Base-by-base conservation (phyloP, 2,113 vertebrate genomes). In the Gadus chalcogrammus region DNA sequence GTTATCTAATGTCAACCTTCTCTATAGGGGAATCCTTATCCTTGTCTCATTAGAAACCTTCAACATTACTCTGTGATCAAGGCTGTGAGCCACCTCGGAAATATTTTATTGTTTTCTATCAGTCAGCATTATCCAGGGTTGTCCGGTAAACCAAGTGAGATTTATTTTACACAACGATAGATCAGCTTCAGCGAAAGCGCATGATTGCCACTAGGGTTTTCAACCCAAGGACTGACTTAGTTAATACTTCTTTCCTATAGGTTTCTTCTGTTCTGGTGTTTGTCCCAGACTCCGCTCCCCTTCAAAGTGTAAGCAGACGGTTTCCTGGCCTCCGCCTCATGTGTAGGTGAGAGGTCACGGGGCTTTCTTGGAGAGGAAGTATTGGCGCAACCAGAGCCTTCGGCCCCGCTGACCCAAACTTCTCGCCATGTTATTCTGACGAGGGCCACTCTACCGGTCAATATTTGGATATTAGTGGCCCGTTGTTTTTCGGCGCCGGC, bases 31-130 rank as follows among this genome's bases (percentile, higher is more conserved):
- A 35, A 35, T 6, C 31, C 31, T 35, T 7, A 35, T 4, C 31
- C 31, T 35, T 35, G 6, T 35, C 31, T 35, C 6, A 35, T 7
- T 35, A 7, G 31, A 35, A 35, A 35, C 31, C 31, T 35, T 35
- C 31, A 35, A 35, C 31, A 35, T 35, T 35, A 35, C 6, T 35
- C 31, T 35, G 64, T 65, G 17, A 38, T 68, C 68, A 69, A 78
- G 82, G 74, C 74, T 66, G 20, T n/a, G 65, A 74, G 69, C 84
- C 80, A 81, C 67, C 73, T 65, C 56, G 72, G 68, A 85, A 86
- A 83, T 82, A 73, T 87, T 86, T 87, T 83, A 80, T 86, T 87
- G 80, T 79, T 79, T 76, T 82, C 82, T 83, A 78, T 86, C 82
- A 89, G 80, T 86, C 82, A 89, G 83, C 76, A 22, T 69, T 64